Percentiles rank a stretch among this genome's conserved stretches.
Conservation (phyloP, 37 sponge, comb jelly and placozoan genomes). For the Axinella damicornis region DNA sequence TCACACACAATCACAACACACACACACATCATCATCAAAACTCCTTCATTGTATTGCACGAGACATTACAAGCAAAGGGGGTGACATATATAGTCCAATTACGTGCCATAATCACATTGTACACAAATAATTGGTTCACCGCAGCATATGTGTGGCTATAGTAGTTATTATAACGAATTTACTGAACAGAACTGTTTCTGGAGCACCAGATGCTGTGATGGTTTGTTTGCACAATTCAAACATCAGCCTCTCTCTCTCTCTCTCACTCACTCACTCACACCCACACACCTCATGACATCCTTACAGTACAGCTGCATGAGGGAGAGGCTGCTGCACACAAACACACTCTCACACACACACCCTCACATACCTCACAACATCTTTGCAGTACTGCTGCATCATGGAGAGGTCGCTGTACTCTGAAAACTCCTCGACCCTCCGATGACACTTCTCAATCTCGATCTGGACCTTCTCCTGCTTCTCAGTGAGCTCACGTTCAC, state of each 20-base stretch:
- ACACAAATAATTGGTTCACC: too few species aligned
- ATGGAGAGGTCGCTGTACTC: slow-evolving; percentile 87
- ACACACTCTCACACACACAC: neutral
- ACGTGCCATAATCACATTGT: too few species aligned
- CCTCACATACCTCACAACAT: slow-evolving; percentile 46
- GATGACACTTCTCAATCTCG: slow-evolving; percentile 92
- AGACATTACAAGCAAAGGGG: too few species aligned
- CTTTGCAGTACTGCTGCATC: slow-evolving; percentile 86
- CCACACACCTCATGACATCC: slow-evolving; percentile 63
- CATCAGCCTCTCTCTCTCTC: slow-evolving; percentile 5
- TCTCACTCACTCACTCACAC: slow-evolving; percentile 29
- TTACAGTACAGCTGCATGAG: slow-evolving; percentile 82
- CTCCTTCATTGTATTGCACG: too few species aligned
- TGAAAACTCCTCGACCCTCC: slow-evolving; percentile 87
- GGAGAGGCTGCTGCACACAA: slow-evolving; percentile 79
- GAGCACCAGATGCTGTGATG: too few species aligned
- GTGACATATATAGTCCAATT: too few species aligned
- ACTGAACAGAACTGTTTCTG: too few species aligned
- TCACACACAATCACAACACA: too few species aligned
- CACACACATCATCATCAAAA: too few species aligned
- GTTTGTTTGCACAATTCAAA: too few species aligned
- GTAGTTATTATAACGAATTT: too few species aligned
- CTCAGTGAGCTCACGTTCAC: slow-evolving; percentile 82
- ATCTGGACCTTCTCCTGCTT: slow-evolving; percentile 87
- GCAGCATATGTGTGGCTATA: too few species aligned